Evolutionary conservation across 2,113 vertebrate genomes (phyloP).

Genomic region (Pleuronectes platessa): DNA sequence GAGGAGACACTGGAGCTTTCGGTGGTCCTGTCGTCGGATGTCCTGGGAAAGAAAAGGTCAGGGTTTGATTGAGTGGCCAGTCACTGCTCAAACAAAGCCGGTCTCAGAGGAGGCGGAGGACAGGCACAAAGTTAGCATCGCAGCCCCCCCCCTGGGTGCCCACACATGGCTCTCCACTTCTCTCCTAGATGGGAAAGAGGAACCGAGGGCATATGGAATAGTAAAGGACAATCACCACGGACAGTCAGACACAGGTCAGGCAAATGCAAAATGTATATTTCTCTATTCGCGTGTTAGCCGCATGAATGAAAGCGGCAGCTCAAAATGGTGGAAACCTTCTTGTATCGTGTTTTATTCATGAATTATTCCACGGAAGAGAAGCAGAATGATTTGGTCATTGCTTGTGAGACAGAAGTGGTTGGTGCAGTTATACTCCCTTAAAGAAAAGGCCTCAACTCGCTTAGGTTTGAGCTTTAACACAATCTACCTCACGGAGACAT

Average conservation of each 20-base stretch:
- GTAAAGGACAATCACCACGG: conserved; percentile 45
- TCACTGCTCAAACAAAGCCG: conserved; percentile 61
- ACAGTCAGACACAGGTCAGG: conserved; percentile 35
- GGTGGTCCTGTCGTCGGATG: conserved; percentile 31
- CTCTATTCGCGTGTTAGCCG: too few relatives aligned
- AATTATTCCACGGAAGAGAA: too few relatives aligned
- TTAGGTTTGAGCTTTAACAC: too few relatives aligned
- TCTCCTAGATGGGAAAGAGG: conserved; percentile 42
- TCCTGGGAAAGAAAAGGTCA: conserved; percentile 71
- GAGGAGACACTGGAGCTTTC: conserved; percentile 34
- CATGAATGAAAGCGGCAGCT: too few relatives aligned
- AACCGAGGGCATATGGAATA: conserved; percentile 20
- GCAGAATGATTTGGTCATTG: too few relatives aligned
- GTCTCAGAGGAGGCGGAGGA: conserved; percentile 58
- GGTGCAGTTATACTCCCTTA: too few relatives aligned
- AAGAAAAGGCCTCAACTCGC: too few relatives aligned
- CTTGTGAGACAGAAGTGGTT: too few relatives aligned
- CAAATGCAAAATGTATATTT: conserved; percentile 3
- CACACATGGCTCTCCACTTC: conserved; percentile 33
- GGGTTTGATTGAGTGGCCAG: conserved; percentile 62
- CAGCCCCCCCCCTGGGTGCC: conserved; percentile 26
- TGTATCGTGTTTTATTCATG: too few relatives aligned
- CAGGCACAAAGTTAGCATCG: conserved; percentile 56
- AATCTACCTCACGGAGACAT: not conserved
- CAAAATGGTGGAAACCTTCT: too few relatives aligned